Conservation (phyloP, 37 sponge, comb jelly and placozoan species). For the Halisarca cf. caerulea region DNA sequence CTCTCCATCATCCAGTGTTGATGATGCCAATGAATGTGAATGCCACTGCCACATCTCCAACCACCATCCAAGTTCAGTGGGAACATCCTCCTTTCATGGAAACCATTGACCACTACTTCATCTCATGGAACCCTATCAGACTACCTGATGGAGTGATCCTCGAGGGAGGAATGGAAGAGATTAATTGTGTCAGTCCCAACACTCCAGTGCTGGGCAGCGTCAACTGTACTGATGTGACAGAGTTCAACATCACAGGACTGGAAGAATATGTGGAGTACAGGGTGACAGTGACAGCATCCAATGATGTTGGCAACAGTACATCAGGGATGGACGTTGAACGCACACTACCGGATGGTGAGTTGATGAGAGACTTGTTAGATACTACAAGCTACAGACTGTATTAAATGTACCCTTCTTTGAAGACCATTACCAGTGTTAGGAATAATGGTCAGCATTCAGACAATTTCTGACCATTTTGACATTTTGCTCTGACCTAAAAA, state of each 20-base stretch:
- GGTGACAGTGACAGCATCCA: background rate
- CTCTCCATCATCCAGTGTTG: background rate
- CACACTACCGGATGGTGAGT: too few relatives aligned
- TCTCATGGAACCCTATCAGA: background rate
- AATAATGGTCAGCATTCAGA: too few relatives aligned
- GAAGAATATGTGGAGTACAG: slow-evolving; percentile 4
- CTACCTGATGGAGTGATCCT: slow-evolving; percentile 1
- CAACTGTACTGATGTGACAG: background rate
- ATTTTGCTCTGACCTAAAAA: too few relatives aligned
- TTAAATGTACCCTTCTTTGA: too few relatives aligned
- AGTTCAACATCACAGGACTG: background rate
- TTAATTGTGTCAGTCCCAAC: background rate
- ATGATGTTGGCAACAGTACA: slow-evolving; percentile 11
- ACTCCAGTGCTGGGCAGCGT: too few relatives aligned
- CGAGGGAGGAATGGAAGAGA: slow-evolving; percentile 2
- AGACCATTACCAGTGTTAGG: too few relatives aligned
- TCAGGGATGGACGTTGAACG: too few relatives aligned
- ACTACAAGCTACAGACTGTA: too few relatives aligned
- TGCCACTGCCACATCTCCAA: too few relatives aligned
- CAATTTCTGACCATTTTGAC: too few relatives aligned
- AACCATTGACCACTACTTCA: background rate
- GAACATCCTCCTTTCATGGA: background rate
- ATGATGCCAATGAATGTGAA: too few relatives aligned
- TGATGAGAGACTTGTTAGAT: too few relatives aligned
- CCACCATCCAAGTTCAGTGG: background rate